phyloP scores from a whole-genome alignment of 2,888 invertebrate species.

The Micropterix aruncella region DNA sequence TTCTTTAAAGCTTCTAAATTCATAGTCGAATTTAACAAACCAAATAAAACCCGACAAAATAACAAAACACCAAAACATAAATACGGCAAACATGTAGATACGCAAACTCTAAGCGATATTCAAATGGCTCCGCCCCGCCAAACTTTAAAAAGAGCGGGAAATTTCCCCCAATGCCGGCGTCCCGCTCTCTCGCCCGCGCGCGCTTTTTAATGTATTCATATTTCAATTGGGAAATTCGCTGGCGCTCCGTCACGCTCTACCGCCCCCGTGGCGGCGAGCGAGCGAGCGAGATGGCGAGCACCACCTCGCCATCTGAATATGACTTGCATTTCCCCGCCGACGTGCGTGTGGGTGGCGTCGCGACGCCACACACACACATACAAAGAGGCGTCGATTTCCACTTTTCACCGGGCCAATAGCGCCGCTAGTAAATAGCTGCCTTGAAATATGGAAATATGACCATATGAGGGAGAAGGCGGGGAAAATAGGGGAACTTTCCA shows the following conservation, averaged over 20 bases:
- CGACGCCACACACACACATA: background rate
- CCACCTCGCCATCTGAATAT: background rate
- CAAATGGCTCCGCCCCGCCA: background rate
- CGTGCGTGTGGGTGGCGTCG: background rate
- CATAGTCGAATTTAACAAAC: no score
- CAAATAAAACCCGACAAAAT: no score
- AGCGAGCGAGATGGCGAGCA: background rate
- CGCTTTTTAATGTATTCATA: conserved; percentile 12
- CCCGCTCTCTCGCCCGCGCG: conserved; percentile 6
- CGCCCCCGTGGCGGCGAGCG: background rate
- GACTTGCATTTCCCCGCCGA: background rate
- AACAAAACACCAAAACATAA: no score
- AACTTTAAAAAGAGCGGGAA: background rate
- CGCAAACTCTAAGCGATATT: no score
- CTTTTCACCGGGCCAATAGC: conserved; percentile 12
- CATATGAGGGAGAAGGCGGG: background rate
- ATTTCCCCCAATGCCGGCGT: background rate
- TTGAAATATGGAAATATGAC: background rate
- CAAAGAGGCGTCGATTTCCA: conserved; percentile 9
- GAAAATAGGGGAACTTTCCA: no score
- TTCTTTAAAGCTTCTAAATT: no score
- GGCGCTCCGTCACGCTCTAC: background rate
- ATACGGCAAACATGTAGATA: no score
- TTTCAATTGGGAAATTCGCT: conserved; percentile 4
- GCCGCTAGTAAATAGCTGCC: conserved; percentile 12